These are phyloP conservation scores for Macrobrachium nipponense DNA, from an alignment of 1,140 invertebrate species.

Conservation along the genomic window DNA sequence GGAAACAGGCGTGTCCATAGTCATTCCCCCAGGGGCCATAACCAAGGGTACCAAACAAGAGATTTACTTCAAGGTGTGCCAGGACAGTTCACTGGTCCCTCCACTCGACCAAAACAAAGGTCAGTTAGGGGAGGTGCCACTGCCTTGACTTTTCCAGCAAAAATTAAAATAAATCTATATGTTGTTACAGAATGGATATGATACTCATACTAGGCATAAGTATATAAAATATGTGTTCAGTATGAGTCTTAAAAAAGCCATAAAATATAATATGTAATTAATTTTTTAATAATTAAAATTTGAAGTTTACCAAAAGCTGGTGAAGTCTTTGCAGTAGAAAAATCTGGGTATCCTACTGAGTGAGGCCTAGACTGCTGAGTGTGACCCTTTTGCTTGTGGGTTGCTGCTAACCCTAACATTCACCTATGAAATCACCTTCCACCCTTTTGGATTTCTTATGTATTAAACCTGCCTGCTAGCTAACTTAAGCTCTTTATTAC, in stretches of 20 bases:
- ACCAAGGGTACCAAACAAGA: constrained; percentile 84
- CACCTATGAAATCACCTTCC: constrained; percentile 3
- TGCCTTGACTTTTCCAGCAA: constrained; percentile 43
- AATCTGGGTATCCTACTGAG: too few species aligned
- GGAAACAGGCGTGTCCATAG: constrained; percentile 89
- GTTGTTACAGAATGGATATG: too few species aligned
- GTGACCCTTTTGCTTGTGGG: constrained; percentile 50
- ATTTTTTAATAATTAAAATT: too few species aligned
- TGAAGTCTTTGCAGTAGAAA: constrained; percentile 30
- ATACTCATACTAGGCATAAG: too few species aligned
- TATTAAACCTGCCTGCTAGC: constrained; percentile 4
- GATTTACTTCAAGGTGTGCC: constrained; percentile 92
- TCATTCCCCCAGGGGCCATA: constrained; percentile 89
- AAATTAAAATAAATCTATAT: too few species aligned
- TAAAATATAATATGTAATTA: too few species aligned
- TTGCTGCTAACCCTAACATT: constrained; percentile 38
- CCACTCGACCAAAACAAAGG: constrained; percentile 89
- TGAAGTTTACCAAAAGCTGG: constrained; percentile 10
- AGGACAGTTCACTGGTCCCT: constrained; percentile 77
- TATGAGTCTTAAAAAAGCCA: too few species aligned
- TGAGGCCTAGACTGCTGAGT: neutral
- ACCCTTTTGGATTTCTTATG: constrained; percentile 14
- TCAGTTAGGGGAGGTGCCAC: constrained; percentile 69
- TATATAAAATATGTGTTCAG: too few species aligned
- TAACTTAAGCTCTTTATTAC: constrained; percentile 11